Evolutionary conservation across 2,797 vertebrate species (phyloP).

Genomic region (Paratrypauchen microcephalus): DNA sequence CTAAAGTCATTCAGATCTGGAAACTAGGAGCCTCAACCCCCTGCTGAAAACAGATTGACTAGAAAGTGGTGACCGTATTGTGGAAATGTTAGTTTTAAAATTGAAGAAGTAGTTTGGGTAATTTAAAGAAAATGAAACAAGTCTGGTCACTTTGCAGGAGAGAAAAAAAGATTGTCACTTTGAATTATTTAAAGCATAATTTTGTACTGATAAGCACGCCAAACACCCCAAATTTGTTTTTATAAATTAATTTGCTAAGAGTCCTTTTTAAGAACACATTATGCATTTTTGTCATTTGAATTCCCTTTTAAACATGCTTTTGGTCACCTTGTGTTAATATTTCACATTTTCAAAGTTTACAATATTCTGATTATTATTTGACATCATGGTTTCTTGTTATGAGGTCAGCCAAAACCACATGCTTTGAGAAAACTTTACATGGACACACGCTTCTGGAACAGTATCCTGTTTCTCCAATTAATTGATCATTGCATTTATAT

Average conservation of each 20-base stretch:
- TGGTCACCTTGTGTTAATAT: too few relatives aligned
- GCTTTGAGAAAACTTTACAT: too few relatives aligned
- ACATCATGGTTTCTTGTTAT: too few relatives aligned
- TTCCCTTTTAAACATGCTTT: too few relatives aligned
- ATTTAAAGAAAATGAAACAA: slow-evolving; percentile 17
- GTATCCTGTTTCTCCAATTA: too few relatives aligned
- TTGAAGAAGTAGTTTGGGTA: slow-evolving; percentile 1
- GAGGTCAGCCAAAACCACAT: too few relatives aligned
- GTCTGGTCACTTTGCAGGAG: slow-evolving; percentile 1
- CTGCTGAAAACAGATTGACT: slow-evolving; percentile 56
- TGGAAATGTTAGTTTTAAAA: slow-evolving; percentile 45
- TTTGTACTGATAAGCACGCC: neutral
- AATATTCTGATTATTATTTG: too few relatives aligned
- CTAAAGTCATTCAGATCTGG: slow-evolving; percentile 65
- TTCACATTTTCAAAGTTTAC: too few relatives aligned
- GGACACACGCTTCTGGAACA: too few relatives aligned
- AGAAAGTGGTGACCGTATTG: slow-evolving; percentile 53
- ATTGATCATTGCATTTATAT: too few relatives aligned
- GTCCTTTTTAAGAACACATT: neutral
- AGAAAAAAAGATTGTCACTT: neutral
- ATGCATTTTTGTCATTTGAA: too few relatives aligned
- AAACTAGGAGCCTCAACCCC: slow-evolving; percentile 59
- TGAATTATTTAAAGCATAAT: neutral
- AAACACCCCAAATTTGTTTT: neutral
- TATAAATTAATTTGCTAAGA: neutral